A percentile compares a stretch with the other conserved stretches of the same genome.
These are phyloP conservation scores for Pogonophryne albipinna DNA, from an alignment of 2,797 vertebrate species.

Conservation along the genomic window DNA sequence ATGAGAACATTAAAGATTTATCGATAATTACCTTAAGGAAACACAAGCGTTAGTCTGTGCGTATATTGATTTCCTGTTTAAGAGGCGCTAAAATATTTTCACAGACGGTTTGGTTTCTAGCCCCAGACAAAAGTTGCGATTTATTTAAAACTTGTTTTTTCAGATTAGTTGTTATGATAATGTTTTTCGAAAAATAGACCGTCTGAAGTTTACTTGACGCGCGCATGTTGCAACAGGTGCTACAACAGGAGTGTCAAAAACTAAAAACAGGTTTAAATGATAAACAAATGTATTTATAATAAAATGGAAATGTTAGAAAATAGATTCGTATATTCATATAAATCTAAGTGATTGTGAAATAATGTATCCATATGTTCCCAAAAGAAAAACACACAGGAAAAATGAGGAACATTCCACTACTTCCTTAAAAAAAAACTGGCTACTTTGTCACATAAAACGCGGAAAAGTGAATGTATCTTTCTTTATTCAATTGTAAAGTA, in stretches of 20 bases:
- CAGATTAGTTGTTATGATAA: neutral
- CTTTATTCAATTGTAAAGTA: neutral
- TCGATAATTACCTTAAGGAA: conserved; percentile 20
- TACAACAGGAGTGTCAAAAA: conserved; percentile 38
- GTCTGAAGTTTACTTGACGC: conserved; percentile 35
- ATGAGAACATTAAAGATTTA: conserved; percentile 26
- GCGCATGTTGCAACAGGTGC: conserved; percentile 80
- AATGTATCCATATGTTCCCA: conserved; percentile 49
- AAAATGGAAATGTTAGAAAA: neutral
- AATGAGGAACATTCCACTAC: conserved; percentile 60
- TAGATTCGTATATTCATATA: neutral
- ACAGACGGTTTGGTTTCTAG: neutral
- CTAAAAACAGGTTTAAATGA: conserved; percentile 31
- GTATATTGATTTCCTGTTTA: conserved; percentile 59
- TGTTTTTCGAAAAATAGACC: neutral
- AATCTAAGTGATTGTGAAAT: conserved; percentile 9
- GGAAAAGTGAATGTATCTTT: neutral
- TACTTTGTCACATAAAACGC: neutral
- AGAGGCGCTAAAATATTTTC: conserved; percentile 16
- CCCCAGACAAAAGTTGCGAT: neutral
- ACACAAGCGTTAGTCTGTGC: neutral
- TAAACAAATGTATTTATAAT: neutral
- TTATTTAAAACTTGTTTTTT: neutral
- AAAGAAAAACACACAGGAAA: conserved; percentile 57
- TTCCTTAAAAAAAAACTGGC: conserved; percentile 33